Evolutionary conservation across 2,797 vertebrate genomes (phyloP).

Genomic region (Sardinella longiceps): DNA sequence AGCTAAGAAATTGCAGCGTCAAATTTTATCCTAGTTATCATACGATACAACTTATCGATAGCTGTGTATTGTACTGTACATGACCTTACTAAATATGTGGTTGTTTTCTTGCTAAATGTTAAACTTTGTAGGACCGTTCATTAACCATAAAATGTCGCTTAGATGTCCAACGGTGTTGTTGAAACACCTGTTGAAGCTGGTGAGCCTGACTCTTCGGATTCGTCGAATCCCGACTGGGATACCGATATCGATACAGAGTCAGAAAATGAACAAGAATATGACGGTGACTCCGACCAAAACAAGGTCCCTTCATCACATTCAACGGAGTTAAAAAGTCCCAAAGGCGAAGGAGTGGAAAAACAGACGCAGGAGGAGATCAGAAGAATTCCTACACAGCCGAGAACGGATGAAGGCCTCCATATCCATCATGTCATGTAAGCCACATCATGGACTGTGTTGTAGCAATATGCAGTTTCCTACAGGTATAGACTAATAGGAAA

Average conservation of each 20-base stretch:
- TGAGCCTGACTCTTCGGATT: not conserved
- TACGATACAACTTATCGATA: too few relatives aligned
- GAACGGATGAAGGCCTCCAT: constrained; percentile 42
- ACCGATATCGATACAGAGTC: constrained; percentile 2
- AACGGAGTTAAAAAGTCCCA: not conserved
- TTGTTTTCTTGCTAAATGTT: too few relatives aligned
- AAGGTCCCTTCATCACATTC: not conserved
- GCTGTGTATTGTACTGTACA: too few relatives aligned
- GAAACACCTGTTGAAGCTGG: not conserved
- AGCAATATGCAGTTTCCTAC: too few relatives aligned
- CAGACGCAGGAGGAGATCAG: not conserved
- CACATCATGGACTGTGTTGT: too few relatives aligned
- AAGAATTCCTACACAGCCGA: constrained; percentile 30
- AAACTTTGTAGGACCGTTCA: too few relatives aligned
- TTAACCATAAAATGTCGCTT: not conserved
- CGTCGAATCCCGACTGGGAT: not conserved
- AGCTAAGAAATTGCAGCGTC: not conserved
- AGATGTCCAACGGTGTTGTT: constrained; percentile 9
- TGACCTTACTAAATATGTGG: too few relatives aligned
- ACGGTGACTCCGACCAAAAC: constrained; percentile 3
- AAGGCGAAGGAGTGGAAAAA: not conserved
- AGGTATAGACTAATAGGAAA: too few relatives aligned
- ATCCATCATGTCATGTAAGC: constrained; percentile 52
- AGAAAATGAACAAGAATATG: constrained; percentile 25
- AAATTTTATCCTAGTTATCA: not conserved